Evolutionary conservation across 1,140 invertebrate species (phyloP), one percentile per base, ranked within the genome.

Genomic region (Trypoxylus dichotomus): DNA sequence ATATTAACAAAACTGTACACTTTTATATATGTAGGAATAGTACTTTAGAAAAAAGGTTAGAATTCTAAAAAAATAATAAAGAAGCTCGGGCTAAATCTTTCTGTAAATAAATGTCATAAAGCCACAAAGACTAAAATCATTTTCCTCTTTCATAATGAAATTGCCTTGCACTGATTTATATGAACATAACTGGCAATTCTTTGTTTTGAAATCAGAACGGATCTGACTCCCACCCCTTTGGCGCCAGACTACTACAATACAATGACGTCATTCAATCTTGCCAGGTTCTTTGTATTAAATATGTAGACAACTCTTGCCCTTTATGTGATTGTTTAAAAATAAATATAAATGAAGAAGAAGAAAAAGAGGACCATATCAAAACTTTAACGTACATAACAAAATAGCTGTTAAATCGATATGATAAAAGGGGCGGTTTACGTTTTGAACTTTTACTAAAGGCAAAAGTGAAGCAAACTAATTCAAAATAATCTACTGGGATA

Each of bases 151-250:
- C 47, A 21, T 5, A 63, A 27, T 11, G 60, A 63, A 71, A 78
- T 78, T 76, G 54, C 54, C 74, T 76, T 78, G 60, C 76, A 29
- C 54, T 63, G 77, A 72, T 68, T 41, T 63, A 63, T 63, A 63
- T 63, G 24, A 63, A 63, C 60, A 63, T 21, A 24, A 63, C 32
- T 77, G 79, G 73, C 77, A 80, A 78, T 79, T 81, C 81, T 81
- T 82, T 82, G 81, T 82, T 82, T 82, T 82, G 77, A 78, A 80
- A 82, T 80, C 81, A 77, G 75, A 79, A 72, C 78, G 77, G 76
- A 79, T 76, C 77, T 73, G 75, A 21, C 77, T 77, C 78, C 76
- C 76, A 76, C 78, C 79, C 76, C 68, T 24, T 76, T 79, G 81
- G 81, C 79, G 81, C 78, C 79, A 78, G 75, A 77, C 73, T 74